phyloP scores from a whole-genome alignment of 2,113 vertebrate species.

The Litocranius walleri region DNA sequence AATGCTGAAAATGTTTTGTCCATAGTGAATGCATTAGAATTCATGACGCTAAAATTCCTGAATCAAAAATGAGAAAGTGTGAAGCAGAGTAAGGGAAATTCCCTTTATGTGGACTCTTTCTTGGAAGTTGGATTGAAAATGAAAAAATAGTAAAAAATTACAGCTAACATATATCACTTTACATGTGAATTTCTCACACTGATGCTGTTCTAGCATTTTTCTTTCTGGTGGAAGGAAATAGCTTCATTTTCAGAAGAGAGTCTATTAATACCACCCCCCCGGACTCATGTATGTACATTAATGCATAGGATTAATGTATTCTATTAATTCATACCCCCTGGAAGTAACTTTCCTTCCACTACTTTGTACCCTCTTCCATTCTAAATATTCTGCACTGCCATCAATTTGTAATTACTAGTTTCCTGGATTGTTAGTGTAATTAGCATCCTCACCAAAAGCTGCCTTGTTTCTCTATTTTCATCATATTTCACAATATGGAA shows the following conservation, averaged over 20 bases:
- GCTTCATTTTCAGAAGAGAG: neutral
- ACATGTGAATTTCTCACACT: neutral
- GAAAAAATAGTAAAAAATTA: neutral
- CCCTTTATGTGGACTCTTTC: neutral
- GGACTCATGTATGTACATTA: neutral
- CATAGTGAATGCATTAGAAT: neutral
- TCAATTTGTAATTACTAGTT: neutral
- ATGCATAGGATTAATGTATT: neutral
- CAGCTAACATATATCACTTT: neutral
- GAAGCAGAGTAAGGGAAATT: neutral
- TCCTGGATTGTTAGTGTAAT: neutral
- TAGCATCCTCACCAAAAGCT: neutral
- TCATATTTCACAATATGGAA: neutral
- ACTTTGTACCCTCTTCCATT: neutral
- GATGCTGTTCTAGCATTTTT: neutral
- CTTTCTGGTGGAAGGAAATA: neutral
- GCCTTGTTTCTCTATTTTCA: neutral
- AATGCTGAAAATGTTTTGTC: neutral
- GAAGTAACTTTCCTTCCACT: neutral
- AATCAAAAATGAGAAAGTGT: neutral
- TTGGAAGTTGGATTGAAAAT: neutral
- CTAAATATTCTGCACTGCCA: neutral
- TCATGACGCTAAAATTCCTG: neutral
- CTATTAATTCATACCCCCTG: neutral
- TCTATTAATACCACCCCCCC: neutral